phyloP scores from a whole-genome alignment of 2,113 vertebrate species.

The Oncorhynchus nerka region DNA sequence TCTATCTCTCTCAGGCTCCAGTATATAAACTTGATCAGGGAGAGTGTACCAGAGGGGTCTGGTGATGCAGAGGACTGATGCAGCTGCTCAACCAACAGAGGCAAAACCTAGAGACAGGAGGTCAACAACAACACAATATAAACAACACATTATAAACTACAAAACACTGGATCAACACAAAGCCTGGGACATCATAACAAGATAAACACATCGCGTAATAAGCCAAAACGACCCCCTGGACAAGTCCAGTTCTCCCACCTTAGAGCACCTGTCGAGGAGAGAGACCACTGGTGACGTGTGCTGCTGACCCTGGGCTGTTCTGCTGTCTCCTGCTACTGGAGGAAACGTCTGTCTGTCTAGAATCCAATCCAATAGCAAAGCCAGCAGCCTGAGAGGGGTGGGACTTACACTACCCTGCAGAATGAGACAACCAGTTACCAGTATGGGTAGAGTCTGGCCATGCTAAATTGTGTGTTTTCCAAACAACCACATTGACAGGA shows the following conservation, averaged over 20 bases:
- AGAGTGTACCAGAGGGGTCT: conserved; percentile 71
- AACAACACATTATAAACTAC: conserved; percentile 2
- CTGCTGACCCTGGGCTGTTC: conserved; percentile 42
- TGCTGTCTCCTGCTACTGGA: conserved; percentile 49
- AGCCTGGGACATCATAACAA: background rate
- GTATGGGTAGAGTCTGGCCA: conserved; percentile 30
- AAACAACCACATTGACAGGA: conserved; percentile 30
- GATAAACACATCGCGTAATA: background rate
- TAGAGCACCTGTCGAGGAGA: conserved; percentile 78
- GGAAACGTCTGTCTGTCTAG: conserved; percentile 70
- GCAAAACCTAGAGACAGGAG: conserved; percentile 74
- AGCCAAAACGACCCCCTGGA: background rate
- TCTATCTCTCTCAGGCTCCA: conserved; percentile 81
- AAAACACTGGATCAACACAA: background rate
- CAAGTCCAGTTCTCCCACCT: conserved; percentile 66
- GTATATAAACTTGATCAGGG: conserved; percentile 81
- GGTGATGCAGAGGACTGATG: conserved; percentile 73
- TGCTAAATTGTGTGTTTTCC: conserved; percentile 23
- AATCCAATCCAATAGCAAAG: conserved; percentile 83
- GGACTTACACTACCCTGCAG: conserved; percentile 64
- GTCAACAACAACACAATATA: background rate
- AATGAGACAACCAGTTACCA: background rate
- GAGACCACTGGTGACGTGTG: conserved; percentile 43
- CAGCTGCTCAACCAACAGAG: conserved; percentile 80
- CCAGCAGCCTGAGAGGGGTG: conserved; percentile 74